Percentiles rank a stretch among this genome's conserved stretches.
These are phyloP conservation scores for Chromobotia macracanthus DNA, from an alignment of 2,797 vertebrate genomes.

Conservation along the genomic window DNA sequence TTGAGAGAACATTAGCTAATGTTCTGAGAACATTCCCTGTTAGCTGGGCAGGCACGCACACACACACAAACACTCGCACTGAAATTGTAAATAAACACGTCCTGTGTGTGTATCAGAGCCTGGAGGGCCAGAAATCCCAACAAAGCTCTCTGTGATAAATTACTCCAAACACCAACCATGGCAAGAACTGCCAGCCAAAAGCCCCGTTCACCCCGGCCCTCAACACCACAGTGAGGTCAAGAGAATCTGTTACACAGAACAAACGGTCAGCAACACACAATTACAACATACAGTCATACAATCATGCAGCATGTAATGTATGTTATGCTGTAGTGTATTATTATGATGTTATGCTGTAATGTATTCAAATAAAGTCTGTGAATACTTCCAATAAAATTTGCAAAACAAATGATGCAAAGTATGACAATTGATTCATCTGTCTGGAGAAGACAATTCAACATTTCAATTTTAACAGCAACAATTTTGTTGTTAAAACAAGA, in stretches of 20 bases:
- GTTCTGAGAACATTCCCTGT: no score
- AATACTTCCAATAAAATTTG: not conserved
- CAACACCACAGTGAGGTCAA: not conserved
- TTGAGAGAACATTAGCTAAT: not conserved
- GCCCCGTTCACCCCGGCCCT: not conserved
- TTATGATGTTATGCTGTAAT: no score
- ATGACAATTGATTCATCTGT: no score
- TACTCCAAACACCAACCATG: conserved; percentile 19
- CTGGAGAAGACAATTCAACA: not conserved
- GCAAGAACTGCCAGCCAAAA: not conserved
- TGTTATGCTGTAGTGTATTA: no score
- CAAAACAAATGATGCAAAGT: not conserved
- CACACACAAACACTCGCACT: conserved; percentile 10
- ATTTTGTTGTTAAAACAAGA: no score
- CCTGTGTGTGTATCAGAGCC: conserved; percentile 21
- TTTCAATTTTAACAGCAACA: no score
- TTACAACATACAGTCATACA: not conserved
- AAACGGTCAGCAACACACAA: not conserved
- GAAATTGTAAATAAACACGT: conserved; percentile 43
- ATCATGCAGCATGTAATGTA: not conserved
- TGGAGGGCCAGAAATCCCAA: conserved; percentile 3
- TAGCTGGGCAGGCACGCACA: no score
- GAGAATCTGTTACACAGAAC: not conserved
- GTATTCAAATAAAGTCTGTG: not conserved
- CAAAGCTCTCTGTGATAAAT: conserved; percentile 23